These are phyloP conservation scores for Thamnophis sirtalis DNA, from an alignment of 2,113 vertebrate genomes.

Conservation along the genomic window DNA sequence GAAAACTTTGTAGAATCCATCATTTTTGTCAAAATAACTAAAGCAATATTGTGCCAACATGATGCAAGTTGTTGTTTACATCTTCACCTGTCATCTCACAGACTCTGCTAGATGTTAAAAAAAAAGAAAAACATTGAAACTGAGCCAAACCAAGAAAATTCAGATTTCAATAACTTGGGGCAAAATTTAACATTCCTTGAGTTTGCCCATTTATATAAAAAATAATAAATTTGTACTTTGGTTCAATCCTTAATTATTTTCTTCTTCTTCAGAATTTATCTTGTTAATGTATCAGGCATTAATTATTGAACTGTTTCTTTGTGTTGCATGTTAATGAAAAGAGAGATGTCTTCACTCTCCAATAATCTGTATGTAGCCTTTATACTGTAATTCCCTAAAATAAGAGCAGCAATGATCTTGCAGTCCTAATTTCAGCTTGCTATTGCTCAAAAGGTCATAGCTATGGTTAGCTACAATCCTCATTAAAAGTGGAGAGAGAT, in stretches of 20 bases:
- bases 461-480: background rate
- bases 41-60: background rate
- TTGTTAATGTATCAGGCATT: background rate
- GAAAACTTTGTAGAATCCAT: background rate
- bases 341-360: background rate
- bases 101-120: background rate
- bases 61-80: background rate
- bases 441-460: background rate
- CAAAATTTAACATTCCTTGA: background rate
- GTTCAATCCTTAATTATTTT: background rate
- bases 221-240: background rate
- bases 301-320: background rate
- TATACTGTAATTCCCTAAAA: background rate
- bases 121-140: background rate
- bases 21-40: background rate
- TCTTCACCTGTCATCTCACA: background rate
- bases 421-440: background rate
- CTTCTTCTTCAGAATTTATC: background rate
- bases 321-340: background rate
- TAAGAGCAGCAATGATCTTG: background rate
- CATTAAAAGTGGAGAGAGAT: background rate
- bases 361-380: background rate
- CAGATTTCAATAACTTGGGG: background rate
- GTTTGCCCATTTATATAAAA: background rate
- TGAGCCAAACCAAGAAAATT: background rate